Evolutionary conservation across 2,888 invertebrate species (phyloP).

Genomic region (Notodonta ziczac): DNA sequence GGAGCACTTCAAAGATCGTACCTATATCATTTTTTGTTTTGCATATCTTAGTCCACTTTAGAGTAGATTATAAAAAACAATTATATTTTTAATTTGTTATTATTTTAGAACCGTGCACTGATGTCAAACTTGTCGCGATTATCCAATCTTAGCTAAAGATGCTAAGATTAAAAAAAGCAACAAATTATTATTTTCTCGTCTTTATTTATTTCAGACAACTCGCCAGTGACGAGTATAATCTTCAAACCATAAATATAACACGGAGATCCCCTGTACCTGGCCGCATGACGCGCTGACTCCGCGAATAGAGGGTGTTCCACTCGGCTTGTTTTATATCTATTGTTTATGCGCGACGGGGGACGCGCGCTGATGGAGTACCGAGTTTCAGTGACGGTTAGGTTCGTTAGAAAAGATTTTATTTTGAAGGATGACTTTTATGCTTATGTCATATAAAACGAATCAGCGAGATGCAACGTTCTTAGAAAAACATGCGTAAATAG

Average conservation of each 20-base stretch:
- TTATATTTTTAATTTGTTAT: too few species aligned
- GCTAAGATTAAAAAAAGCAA: too few species aligned
- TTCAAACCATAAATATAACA: conserved; percentile 21
- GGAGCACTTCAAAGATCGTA: too few species aligned
- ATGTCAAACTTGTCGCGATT: too few species aligned
- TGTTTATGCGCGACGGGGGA: conserved; percentile 71
- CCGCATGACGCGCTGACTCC: conserved; percentile 73
- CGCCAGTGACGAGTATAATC: not conserved
- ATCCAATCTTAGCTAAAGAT: too few species aligned
- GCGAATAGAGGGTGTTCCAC: conserved; percentile 77
- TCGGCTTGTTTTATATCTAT: conserved; percentile 80
- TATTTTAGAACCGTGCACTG: too few species aligned
- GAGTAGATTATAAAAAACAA: too few species aligned
- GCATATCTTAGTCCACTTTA: too few species aligned
- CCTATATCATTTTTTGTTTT: too few species aligned
- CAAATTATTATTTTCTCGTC: too few species aligned
- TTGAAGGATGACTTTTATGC: not conserved
- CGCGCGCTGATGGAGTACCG: conserved; percentile 69
- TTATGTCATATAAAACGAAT: not conserved
- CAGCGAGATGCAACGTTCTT: not conserved
- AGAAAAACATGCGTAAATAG: too few species aligned
- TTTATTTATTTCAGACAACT: too few species aligned
- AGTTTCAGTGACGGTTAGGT: conserved; percentile 38
- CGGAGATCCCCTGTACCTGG: conserved; percentile 58
- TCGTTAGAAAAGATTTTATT: conserved; percentile 1